Evolutionary conservation across 2,888 invertebrate genomes (phyloP).

Genomic region (Euplagia quadripunctaria): DNA sequence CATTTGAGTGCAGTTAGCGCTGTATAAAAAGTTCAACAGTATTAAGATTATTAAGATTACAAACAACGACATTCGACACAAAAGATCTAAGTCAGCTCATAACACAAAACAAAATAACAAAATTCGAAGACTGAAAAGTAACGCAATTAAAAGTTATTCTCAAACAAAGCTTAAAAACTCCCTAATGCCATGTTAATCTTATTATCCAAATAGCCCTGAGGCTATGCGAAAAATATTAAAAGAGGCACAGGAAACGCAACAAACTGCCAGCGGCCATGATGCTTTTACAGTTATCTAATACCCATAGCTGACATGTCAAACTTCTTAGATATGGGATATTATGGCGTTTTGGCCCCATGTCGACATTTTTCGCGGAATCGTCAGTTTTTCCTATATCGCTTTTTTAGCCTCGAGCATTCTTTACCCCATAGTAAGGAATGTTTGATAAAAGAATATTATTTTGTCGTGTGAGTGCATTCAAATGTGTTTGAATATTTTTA

Average conservation of each 20-base stretch:
- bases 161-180: slow-evolving; percentile 27
- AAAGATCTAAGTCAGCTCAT: slow-evolving; percentile 7
- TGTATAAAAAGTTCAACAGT: too few species aligned
- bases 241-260: slow-evolving; percentile 48
- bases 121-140: slow-evolving; percentile 12
- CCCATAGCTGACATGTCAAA: slow-evolving; percentile 84
- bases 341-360: slow-evolving; percentile 59
- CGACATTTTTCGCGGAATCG: slow-evolving; percentile 60
- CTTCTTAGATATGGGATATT: slow-evolving; percentile 74
- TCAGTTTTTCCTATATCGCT: slow-evolving; percentile 43
- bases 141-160: slow-evolving; percentile 32
- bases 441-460: slow-evolving; percentile 28
- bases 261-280: slow-evolving; percentile 48
- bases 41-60: not conserved
- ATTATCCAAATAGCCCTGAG: slow-evolving; percentile 53
- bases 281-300: slow-evolving; percentile 79
- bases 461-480: slow-evolving; percentile 26
- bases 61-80: not conserved
- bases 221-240: slow-evolving; percentile 61
- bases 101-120: slow-evolving; percentile 31
- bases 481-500: slow-evolving; percentile 19
- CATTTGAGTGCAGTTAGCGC: too few species aligned
- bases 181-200: slow-evolving; percentile 34
- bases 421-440: slow-evolving; percentile 24
- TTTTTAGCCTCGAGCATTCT: slow-evolving; percentile 34